These are phyloP conservation scores for Trachelipus rathkii DNA, from an alignment of 1,140 invertebrate genomes.

Conservation along the genomic window DNA sequence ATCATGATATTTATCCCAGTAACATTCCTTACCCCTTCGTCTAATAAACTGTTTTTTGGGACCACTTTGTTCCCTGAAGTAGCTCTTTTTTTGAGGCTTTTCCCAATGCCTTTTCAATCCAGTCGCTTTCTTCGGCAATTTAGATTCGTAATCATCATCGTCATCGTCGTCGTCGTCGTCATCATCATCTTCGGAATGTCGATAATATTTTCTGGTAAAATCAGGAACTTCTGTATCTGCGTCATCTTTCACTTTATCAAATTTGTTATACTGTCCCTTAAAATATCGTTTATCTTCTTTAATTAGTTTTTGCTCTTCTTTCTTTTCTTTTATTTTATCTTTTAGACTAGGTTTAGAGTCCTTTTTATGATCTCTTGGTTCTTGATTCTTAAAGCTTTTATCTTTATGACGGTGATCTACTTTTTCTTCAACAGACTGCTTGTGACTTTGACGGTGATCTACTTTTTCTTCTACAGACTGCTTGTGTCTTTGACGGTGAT, in stretches of 20 bases:
- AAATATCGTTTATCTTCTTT: background rate
- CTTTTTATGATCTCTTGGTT: background rate
- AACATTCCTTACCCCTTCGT: background rate
- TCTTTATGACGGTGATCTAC: background rate
- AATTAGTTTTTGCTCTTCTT: background rate
- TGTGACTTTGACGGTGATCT: background rate
- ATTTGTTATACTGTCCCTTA: background rate
- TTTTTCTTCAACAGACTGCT: background rate
- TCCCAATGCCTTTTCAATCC: background rate
- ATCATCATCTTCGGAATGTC: background rate
- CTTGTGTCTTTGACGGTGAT: no score
- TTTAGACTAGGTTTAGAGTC: background rate
- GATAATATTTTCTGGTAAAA: background rate
- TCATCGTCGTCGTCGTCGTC: background rate
- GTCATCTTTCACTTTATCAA: background rate
- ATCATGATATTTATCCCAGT: no score
- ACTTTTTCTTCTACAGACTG: background rate
- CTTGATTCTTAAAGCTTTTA: background rate
- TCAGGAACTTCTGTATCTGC: background rate
- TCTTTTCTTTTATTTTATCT: background rate
- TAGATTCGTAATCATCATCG: background rate
- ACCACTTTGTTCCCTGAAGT: constrained; percentile 2
- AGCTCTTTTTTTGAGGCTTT: background rate
- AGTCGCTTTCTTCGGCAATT: background rate
- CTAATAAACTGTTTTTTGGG: background rate